Base-by-base conservation (phyloP, 2,113 vertebrate species). In the Cyrtonyx montezumae region DNA sequence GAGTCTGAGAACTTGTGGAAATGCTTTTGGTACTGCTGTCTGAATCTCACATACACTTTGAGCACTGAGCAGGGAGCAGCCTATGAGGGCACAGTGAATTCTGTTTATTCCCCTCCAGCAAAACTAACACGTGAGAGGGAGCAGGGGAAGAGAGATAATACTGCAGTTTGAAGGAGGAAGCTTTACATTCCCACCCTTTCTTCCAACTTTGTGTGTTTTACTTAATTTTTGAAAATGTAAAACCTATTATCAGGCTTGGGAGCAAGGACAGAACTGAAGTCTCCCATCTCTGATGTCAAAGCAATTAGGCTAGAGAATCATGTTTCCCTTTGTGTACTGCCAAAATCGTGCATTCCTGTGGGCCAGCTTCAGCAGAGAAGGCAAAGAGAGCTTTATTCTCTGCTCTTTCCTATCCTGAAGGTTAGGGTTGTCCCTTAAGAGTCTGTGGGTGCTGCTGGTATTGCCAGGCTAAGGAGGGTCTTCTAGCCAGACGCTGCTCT, bases 61-160 rank as follows among this genome's bases (percentile, higher is more conserved):
- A 53, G 45, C 53, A 22, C 30, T 59, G 46, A 69, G 58, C 9
- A 59, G 26, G 12, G 58, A 84, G 37, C 32, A 92, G 42, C 77
- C 69, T 53, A 71, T 59, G 23, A 67, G 55, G 6, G 11, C 21
- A 66, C 49, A 36, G 49, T 28, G 12, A 13, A 78, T 91, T 73
- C 13, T 13, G 21, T 37, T 67, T 45, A 22, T 20, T 8, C 40
- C 8, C 6, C 6, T 3, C 1, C 13, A 2, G n/a, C 3, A 82
- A 79, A 93, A 73, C 43, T 30, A 32, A 43, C 2, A 1, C 8
- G 19, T 53, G 34, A 36, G 91, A 49, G 45, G 42, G 48, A 77
- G 59, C 63, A 73, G 22, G 26, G 13, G n/a, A 68, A 55, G 11
- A 51, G 49, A 69, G 18, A 15, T 4, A 23, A 5, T 55, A 15